A percentile compares a stretch with the other conserved stretches of the same genome.
Evolutionary conservation across 92 coral and sea anemone genomes (phyloP).

Genomic region (Porites rus): DNA sequence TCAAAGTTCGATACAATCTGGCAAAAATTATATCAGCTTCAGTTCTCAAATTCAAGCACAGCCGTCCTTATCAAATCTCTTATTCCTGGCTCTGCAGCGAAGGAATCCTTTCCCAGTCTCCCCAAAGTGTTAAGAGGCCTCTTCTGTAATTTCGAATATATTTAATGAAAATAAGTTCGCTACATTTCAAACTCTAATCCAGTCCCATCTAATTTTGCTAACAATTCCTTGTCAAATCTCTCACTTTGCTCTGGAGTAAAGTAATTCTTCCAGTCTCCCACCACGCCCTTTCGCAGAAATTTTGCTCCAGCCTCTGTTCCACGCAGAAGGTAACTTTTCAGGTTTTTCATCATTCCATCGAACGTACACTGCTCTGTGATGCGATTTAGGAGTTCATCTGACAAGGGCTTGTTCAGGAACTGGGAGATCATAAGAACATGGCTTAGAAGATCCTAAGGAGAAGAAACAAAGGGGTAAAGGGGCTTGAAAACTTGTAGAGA

Average conservation of each 20-base stretch:
- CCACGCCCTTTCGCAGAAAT: not conserved
- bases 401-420: conserved; percentile 25
- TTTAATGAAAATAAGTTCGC: no score
- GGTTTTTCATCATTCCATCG: conserved; percentile 17
- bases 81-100: no score
- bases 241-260: not conserved
- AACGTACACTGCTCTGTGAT: conserved; percentile 28
- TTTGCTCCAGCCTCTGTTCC: not conserved
- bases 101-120: no score
- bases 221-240: not conserved
- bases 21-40: no score
- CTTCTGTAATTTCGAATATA: no score
- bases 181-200: not conserved
- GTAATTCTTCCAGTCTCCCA: not conserved
- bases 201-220: not conserved
- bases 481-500: no score
- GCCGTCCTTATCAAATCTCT: no score
- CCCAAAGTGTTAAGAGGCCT: no score
- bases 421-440: conserved; percentile 12
- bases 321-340: not conserved
- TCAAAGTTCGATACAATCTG: no score
- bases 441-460: not conserved
- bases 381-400: conserved; percentile 20
- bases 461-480: not conserved
- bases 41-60: no score